A percentile compares a stretch with the other conserved stretches of the same genome.
These are phyloP conservation scores for Thalassaphorura encarpata DNA, from an alignment of 1,140 invertebrate genomes.

Conservation along the genomic window DNA sequence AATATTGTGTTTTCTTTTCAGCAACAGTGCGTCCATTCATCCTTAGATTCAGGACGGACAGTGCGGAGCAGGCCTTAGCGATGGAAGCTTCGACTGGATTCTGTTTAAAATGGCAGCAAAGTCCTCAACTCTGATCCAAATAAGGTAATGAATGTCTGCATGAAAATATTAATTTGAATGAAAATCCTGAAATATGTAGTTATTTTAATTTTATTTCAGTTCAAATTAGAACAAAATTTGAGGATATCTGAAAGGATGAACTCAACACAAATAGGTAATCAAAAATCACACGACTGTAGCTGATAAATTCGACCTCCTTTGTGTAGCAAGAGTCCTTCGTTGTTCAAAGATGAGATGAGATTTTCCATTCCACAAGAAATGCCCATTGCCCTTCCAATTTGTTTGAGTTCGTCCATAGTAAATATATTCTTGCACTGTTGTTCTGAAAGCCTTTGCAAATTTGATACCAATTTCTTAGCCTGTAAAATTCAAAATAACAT, in stretches of 20 bases:
- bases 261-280: no score
- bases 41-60: conserved; percentile 23
- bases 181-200: no score
- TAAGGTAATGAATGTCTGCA: no score
- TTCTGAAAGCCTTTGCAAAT: conserved; percentile 53
- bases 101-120: conserved; percentile 30
- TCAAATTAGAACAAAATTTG: no score
- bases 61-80: background rate
- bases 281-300: conserved; percentile 40
- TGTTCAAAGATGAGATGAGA: conserved; percentile 66
- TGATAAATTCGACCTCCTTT: conserved; percentile 69
- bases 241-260: no score
- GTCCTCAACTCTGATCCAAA: conserved; percentile 12
- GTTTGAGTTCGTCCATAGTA: conserved; percentile 61
- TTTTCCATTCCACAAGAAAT: conserved; percentile 50
- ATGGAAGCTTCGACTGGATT: conserved; percentile 22
- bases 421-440: conserved; percentile 58
- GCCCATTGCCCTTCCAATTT: conserved; percentile 52
- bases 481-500: conserved; percentile 35
- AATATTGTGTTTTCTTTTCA: no score
- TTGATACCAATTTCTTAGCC: conserved; percentile 63
- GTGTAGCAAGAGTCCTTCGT: conserved; percentile 73
- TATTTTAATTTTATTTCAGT: no score
- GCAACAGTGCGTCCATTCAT: conserved; percentile 25
- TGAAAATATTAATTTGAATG: background rate